Evolutionary conservation across 2,113 vertebrate genomes (phyloP).

Genomic region (Nannospalax galili): DNA sequence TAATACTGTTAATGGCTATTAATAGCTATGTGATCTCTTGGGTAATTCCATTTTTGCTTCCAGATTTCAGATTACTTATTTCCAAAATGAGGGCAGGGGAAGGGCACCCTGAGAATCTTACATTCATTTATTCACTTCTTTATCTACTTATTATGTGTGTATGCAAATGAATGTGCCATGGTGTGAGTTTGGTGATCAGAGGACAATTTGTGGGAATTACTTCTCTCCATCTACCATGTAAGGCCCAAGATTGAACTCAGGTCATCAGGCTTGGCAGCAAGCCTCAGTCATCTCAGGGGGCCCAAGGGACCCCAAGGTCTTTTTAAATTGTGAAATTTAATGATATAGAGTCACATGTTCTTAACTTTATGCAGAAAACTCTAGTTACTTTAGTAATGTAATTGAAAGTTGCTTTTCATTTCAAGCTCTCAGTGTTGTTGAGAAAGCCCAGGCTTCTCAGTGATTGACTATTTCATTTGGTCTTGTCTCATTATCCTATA

Average conservation of each 20-base stretch:
- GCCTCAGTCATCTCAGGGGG: not conserved
- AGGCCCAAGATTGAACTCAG: not conserved
- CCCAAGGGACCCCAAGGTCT: not conserved
- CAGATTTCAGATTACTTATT: constrained; percentile 20
- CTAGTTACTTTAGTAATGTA: not conserved
- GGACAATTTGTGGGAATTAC: not conserved
- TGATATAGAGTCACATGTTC: not conserved
- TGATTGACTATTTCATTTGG: not conserved
- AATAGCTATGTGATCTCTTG: not conserved
- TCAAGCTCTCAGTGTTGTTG: not conserved
- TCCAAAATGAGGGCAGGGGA: not conserved
- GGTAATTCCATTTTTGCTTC: not conserved
- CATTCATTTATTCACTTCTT: too few relatives aligned
- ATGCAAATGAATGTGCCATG: not conserved
- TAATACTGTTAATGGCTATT: not conserved
- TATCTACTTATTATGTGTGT: too few relatives aligned
- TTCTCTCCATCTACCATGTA: not conserved
- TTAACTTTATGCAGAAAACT: not conserved
- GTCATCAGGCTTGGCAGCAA: too few relatives aligned
- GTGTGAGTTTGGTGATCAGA: not conserved
- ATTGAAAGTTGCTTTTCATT: constrained; percentile 17
- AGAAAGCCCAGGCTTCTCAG: not conserved
- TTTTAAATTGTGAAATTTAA: constrained; percentile 20
- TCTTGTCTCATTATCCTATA: not conserved
- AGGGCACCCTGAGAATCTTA: too few relatives aligned